A percentile compares a stretch with the other conserved stretches of the same genome.
Evolutionary conservation across 2,888 invertebrate genomes (phyloP).

Genomic region (Coelogynopora nodosa): DNA sequence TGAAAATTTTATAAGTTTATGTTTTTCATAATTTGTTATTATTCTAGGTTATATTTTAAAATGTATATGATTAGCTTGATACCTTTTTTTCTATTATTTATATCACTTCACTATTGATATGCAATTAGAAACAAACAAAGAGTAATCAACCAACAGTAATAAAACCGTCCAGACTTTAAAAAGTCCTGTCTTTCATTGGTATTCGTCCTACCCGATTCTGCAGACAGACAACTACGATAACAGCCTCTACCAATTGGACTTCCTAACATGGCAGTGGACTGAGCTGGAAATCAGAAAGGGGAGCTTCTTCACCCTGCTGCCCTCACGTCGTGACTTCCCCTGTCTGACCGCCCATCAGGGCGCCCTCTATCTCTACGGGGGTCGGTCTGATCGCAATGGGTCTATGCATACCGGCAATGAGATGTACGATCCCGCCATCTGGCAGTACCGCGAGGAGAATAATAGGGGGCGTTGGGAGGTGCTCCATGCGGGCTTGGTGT

Average conservation of each 20-base stretch:
- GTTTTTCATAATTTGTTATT: no score
- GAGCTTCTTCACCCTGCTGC: neutral
- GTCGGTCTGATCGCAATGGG: neutral
- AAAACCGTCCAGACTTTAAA: no score
- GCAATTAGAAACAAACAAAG: no score
- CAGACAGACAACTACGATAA: neutral
- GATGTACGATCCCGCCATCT: neutral
- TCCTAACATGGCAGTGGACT: neutral
- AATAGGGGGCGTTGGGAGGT: neutral
- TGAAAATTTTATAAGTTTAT: no score
- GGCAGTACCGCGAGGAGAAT: neutral
- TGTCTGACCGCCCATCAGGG: neutral
- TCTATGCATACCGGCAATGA: neutral
- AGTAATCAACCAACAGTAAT: no score
- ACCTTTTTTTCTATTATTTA: no score
- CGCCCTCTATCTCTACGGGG: neutral
- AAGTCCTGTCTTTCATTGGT: no score
- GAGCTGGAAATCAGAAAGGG: neutral
- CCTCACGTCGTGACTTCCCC: neutral
- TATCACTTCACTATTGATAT: no score
- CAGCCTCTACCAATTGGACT: neutral
- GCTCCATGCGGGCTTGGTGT: neutral
- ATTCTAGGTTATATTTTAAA: no score
- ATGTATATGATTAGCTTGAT: no score
- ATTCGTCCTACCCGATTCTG: no score